These are phyloP conservation scores for Sialis fuliginosa DNA, from an alignment of 2,888 invertebrate genomes.

Conservation along the genomic window DNA sequence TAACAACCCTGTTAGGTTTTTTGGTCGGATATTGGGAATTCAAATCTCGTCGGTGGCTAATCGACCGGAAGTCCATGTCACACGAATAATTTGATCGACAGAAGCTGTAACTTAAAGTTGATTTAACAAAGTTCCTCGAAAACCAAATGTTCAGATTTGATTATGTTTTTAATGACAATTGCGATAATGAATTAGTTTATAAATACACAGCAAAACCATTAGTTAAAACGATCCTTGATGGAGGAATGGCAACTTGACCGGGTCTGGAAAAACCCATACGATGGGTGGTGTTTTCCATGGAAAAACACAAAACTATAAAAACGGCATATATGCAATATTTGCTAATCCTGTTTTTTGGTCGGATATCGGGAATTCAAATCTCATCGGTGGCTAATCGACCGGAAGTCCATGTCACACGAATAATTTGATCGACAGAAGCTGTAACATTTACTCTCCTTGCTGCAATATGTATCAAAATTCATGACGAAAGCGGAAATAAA, in stretches of 20 bases:
- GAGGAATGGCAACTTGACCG: conserved; percentile 99
- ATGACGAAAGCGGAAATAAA: too few relatives aligned
- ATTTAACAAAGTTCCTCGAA: conserved; percentile 94
- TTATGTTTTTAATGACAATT: conserved; percentile 93
- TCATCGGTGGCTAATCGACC: too few relatives aligned
- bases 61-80: too few relatives aligned
- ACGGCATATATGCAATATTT: conserved; percentile 96
- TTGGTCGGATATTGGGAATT: too few relatives aligned
- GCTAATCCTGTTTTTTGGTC: conserved; percentile 44
- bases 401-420: too few relatives aligned
- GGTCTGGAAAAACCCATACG: conserved; percentile 92
- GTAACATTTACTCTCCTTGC: too few relatives aligned
- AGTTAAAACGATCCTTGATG: conserved; percentile 95
- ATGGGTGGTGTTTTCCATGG: conserved; percentile 97
- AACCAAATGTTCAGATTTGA: conserved; percentile 97
- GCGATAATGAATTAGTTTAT: conserved; percentile 91
- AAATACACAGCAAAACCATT: conserved; percentile 97
- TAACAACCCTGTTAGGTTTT: too few relatives aligned
- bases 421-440: too few relatives aligned
- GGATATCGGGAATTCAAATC: too few relatives aligned
- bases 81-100: too few relatives aligned
- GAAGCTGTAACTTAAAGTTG: conserved; percentile 52
- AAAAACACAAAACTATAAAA: conserved; percentile 85
- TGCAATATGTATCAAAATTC: too few relatives aligned
- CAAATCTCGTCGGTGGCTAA: too few relatives aligned